phyloP scores from a whole-genome alignment of 2,888 invertebrate species.

The Ametastegia equiseti region DNA sequence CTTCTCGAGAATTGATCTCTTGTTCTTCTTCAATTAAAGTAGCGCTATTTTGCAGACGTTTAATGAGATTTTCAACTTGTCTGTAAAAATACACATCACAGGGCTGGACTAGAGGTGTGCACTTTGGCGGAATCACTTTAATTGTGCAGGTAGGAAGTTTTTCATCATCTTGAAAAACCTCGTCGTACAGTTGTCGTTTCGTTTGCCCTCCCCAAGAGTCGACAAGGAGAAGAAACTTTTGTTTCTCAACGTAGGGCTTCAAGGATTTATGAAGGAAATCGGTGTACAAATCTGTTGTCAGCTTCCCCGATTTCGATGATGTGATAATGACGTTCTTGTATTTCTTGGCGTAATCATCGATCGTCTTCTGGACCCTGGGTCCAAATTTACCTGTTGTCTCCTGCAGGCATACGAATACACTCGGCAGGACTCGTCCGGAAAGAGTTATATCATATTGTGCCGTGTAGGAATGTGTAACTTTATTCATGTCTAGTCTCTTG shows the following conservation, averaged over 20 bases:
- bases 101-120: slow-evolving; percentile 53
- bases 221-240: slow-evolving; percentile 49
- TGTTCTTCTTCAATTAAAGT: too few relatives aligned
- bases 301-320: slow-evolving; percentile 56
- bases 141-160: slow-evolving; percentile 45
- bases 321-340: slow-evolving; percentile 51
- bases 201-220: slow-evolving; percentile 53
- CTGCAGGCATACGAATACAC: slow-evolving; percentile 56
- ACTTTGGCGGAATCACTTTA: slow-evolving; percentile 53
- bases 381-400: slow-evolving; percentile 53
- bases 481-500: slow-evolving; percentile 50
- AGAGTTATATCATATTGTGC: slow-evolving; percentile 54
- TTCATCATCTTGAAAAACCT: slow-evolving; percentile 47
- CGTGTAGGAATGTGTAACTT: slow-evolving; percentile 56
- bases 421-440: slow-evolving; percentile 53
- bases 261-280: slow-evolving; percentile 50
- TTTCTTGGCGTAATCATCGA: slow-evolving; percentile 51
- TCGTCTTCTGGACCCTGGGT: slow-evolving; percentile 49
- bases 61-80: slow-evolving; percentile 55
- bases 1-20: too few relatives aligned
- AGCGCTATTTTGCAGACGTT: too few relatives aligned
- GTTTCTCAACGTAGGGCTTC: slow-evolving; percentile 44
- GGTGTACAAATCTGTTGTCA: slow-evolving; percentile 50
- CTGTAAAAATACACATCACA: slow-evolving; percentile 56
- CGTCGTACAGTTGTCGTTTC: slow-evolving; percentile 41